Base-by-base conservation (phyloP, 64 coral and sea anemone species). In the Acropora tenuis region DNA sequence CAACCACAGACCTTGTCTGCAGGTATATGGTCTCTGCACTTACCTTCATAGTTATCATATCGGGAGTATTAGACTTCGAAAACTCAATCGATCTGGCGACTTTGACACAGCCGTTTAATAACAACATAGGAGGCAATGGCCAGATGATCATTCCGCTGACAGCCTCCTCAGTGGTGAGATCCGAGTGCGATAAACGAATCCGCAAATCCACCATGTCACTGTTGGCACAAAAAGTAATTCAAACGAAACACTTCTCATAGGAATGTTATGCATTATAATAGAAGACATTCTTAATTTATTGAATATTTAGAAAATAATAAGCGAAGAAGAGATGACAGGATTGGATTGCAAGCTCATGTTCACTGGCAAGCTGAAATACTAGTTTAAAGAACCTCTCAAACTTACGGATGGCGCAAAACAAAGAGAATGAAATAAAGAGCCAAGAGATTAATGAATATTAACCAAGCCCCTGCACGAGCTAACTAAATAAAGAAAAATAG, bases 111-210 rank as follows among this genome's bases (percentile, higher is more conserved):
- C 30, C 53, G 20, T 50, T 6, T 65, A 67, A 83, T 1, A 44
- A 77, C 0, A 94, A 10, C 44, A 94, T 82, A n/a, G 45, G 61
- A 16, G 92, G 92, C 75, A 94, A 75, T 1, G 18, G 43, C 90
- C 82, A 92, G 42, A 69, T 61, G 20, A 92, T 50, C 12, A 67
- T 87, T 65, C 90, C 90, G 49, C 78, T 92, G 5, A 53, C 76
- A 16, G 68, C 63, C 47, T 78, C 44, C 55, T 83, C 75, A 6
- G 90, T 87, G 17, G 90, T 87, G 3, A 85, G 19, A n/a, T 46
- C 61, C 10, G 74, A 83, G 43, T 92, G 90, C 30, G 3, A 48
- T 18, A 92, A 46, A 3, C 50, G 67, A 45, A 92, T n/a, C 1
- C 68, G 73, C 41, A 87, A 87, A 48, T 50, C 45, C 8, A 85